A percentile compares a stretch with the other conserved stretches of the same genome.
Conservation (phyloP, 2,888 invertebrate genomes). For the Brassicogethes aeneus region DNA sequence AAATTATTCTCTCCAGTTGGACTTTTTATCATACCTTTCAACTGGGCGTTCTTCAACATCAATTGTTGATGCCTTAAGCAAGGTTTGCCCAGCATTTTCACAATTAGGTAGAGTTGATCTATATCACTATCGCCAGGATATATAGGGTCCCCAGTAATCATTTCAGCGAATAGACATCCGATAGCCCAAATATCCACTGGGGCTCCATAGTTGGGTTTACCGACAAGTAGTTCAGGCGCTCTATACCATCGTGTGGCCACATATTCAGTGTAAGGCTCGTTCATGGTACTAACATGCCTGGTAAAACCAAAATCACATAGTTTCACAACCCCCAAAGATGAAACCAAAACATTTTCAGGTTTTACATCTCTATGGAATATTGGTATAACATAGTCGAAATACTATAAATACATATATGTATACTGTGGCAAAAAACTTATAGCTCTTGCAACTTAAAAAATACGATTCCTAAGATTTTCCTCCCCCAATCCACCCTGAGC, state of each 20-base stretch:
- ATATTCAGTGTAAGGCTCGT: constrained; percentile 80
- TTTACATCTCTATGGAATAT: constrained; percentile 85
- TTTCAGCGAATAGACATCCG: constrained; percentile 76
- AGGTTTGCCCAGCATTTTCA: constrained; percentile 58
- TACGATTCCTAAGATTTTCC: constrained; percentile 62
- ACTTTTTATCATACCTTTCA: constrained; percentile 37
- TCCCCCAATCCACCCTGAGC: constrained; percentile 63
- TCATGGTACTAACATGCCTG: constrained; percentile 57
- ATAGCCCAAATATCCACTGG: constrained; percentile 84
- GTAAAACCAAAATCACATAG: constrained; percentile 90
- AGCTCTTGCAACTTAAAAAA: constrained; percentile 74
- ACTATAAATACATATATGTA: constrained; percentile 69
- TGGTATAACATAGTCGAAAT: constrained; percentile 42
- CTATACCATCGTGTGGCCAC: constrained; percentile 77
- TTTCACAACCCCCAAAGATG: constrained; percentile 71
- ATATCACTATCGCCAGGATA: constrained; percentile 88
- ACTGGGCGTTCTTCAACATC: constrained; percentile 40
- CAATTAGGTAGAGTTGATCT: constrained; percentile 77
- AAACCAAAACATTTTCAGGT: constrained; percentile 81
- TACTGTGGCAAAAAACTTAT: constrained; percentile 75
- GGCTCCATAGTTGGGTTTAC: constrained; percentile 63
- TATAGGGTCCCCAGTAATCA: constrained; percentile 77
- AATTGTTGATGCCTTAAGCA: constrained; percentile 41
- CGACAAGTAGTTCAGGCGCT: constrained; percentile 77
- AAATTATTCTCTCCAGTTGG: constrained; percentile 26